Base-by-base conservation (phyloP, 2,113 vertebrate genomes). In the Lota lota region DNA sequence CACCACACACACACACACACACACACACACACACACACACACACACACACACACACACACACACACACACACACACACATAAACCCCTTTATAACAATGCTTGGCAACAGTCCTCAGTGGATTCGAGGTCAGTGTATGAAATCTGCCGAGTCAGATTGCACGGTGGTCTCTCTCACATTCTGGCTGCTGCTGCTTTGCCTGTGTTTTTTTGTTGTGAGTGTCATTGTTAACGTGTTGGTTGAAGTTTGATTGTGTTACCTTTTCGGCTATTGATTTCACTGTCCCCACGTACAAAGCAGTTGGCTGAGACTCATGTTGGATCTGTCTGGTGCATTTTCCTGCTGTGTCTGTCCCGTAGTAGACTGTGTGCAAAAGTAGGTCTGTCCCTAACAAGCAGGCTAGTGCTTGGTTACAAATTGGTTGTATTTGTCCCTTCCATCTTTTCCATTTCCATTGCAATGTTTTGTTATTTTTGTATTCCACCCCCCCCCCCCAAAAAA, bases 71-170 rank as follows among this genome's bases (percentile, higher is more conserved):
- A 56, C 53, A n/a, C 53, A 56, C 53, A 56, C 53, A 56, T 16
- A 56, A 11, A 56, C 53, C 18, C 53, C n/a, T n/a, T n/a, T 53
- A 33, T 3, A 11, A 56, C 53, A 56, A 56, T 56, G 17, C 16
- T 17, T 56, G 15, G 20, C 58, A 22, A 40, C 50, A 61, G 40
- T 68, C 67, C 20, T 12, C 16, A 22, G 20, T 24, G 60, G n/a
- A 50, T 40, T 47, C 14, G 18, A 10, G 22, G 20, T 12, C 20
- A n/a, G 40, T 50, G 28, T 51, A 36, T 17, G 58, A 61, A 68
- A 68, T 68, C 21, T 67, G 65, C 65, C 28, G 47, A 12, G 65
- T 67, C 66, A 59, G 54, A 67, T 19, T 59, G 67, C 40, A 15
- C 57, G 50, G 60, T 61, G 58, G 67, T 61, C 47, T 19, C 67